Evolutionary conservation across 2,797 vertebrate genomes (phyloP).

Genomic region (Thunnus albacares): DNA sequence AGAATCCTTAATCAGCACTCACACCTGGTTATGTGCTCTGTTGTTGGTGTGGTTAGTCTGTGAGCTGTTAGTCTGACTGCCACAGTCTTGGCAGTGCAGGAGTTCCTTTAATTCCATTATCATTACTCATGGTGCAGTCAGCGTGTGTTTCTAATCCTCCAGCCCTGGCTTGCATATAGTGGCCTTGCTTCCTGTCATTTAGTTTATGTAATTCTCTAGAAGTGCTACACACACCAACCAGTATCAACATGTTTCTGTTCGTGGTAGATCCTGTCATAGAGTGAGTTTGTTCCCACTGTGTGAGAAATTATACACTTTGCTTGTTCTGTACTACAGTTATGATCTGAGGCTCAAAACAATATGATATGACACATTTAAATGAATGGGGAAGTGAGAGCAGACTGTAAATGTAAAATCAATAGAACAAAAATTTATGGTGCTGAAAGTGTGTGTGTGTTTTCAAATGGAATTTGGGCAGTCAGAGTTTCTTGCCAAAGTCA

Average conservation of each 20-base stretch:
- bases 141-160: slow-evolving; percentile 52
- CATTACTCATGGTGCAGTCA: slow-evolving; percentile 62
- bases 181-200: slow-evolving; percentile 34
- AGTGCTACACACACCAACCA: slow-evolving; percentile 17
- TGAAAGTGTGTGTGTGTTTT: neutral
- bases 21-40: too few species aligned
- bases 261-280: neutral
- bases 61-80: neutral
- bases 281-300: neutral
- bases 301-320: neutral
- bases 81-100: slow-evolving; percentile 18
- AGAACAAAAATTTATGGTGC: neutral
- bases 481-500: too few species aligned
- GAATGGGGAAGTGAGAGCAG: neutral
- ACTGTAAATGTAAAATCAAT: neutral
- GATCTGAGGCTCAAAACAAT: neutral
- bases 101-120: slow-evolving; percentile 66
- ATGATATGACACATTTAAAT: too few species aligned
- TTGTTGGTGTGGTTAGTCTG: neutral
- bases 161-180: slow-evolving; percentile 42
- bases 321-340: neutral
- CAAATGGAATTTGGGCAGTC: neutral
- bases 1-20: neutral
- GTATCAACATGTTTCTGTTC: slow-evolving; percentile 46
- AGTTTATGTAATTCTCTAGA: slow-evolving; percentile 24